These are phyloP conservation scores for Eumerus sabulonum DNA, from an alignment of 2,888 invertebrate species.

Conservation along the genomic window DNA sequence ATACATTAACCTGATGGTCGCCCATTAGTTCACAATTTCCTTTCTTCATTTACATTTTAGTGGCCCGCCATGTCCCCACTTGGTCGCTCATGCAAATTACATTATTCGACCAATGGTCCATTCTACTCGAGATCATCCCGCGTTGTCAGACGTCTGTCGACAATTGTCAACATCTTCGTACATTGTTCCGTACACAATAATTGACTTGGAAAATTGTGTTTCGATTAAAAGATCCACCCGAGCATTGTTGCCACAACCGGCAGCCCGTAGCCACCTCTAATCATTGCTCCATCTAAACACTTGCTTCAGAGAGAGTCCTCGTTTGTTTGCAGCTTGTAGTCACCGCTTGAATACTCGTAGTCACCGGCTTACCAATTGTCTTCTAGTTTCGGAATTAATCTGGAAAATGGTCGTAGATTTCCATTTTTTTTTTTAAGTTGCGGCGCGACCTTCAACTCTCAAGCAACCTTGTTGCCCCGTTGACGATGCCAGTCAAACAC, in stretches of 20 bases:
- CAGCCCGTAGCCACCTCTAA: slow-evolving; percentile 2
- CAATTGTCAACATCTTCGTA: slow-evolving; percentile 42
- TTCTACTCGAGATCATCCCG: too few relatives aligned
- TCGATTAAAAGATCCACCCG: slow-evolving; percentile 29
- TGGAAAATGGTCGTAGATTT: slow-evolving; percentile 26
- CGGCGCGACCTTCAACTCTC: slow-evolving; percentile 61
- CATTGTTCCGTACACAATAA: slow-evolving; percentile 32
- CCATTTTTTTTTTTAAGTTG: slow-evolving; percentile 27
- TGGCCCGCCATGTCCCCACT: too few relatives aligned
- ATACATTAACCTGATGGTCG: too few relatives aligned
- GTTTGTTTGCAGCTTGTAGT: slow-evolving; percentile 14
- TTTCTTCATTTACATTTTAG: too few relatives aligned
- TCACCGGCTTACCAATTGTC: slow-evolving; percentile 16
- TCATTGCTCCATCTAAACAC: slow-evolving; percentile 36
- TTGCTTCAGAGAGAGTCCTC: slow-evolving; percentile 22
- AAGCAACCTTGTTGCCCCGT: slow-evolving; percentile 32
- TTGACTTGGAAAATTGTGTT: slow-evolving; percentile 31
- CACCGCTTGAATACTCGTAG: slow-evolving; percentile 32
- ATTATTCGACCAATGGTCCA: too few relatives aligned
- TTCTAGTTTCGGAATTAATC: slow-evolving; percentile 42
- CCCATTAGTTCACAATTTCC: too few relatives aligned
- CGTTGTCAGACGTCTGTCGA: slow-evolving; percentile 18
- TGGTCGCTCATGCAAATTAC: too few relatives aligned
- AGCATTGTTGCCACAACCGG: slow-evolving; percentile 5
- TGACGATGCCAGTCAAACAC: slow-evolving; percentile 36